Evolutionary conservation across 2,797 vertebrate genomes (phyloP), one percentile per base, ranked within the genome.

Genomic region (Heterohyrax brucei): DNA sequence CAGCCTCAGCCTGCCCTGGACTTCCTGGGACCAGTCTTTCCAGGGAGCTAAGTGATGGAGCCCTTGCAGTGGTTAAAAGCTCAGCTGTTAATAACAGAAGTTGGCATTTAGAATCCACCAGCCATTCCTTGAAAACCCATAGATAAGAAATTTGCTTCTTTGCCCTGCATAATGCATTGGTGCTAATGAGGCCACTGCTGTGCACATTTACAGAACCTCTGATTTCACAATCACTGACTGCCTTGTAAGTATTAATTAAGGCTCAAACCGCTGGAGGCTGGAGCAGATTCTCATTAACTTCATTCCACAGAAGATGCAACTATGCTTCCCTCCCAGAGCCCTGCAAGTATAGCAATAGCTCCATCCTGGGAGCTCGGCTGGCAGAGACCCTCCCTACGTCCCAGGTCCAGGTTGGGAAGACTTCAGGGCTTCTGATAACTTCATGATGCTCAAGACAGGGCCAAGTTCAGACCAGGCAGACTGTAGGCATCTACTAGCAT

Each of bases 181-280:
- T 80, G 85, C 61, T 96, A 95, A 91, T 79, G 82, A 95, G 87
- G 73, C 76, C 78, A 76, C 91, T 26, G 26, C 61, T 66, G 50
- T 50, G 79, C 72, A 61, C 75, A 78, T 92, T 96, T 89, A 86
- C 33, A 78, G 83, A 95, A 84, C 81, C 87, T 95, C 66, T 94
- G 44, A 91, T 94, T 95, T 96, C 91, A 66, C 89, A 83, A 86
- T 83, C 92, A 93, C 78, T 1, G 1, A 44, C 78, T 81, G 77
- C 82, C 87, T 92, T 91, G 62, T 53, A 95, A 95, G 96, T 92
- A 97, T 97, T 97, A 97, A 97, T 97, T 97, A 97, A 98, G 72
- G 50, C 96, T 96, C 56, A 88, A 83, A 91, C 68, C 96, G 39
- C 85, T 92, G 87, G 97, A 95, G 94, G 46, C 95, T 85, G 28